Evolutionary conservation across 2,797 vertebrate species (phyloP).

Genomic region (Margarornis squamiger): DNA sequence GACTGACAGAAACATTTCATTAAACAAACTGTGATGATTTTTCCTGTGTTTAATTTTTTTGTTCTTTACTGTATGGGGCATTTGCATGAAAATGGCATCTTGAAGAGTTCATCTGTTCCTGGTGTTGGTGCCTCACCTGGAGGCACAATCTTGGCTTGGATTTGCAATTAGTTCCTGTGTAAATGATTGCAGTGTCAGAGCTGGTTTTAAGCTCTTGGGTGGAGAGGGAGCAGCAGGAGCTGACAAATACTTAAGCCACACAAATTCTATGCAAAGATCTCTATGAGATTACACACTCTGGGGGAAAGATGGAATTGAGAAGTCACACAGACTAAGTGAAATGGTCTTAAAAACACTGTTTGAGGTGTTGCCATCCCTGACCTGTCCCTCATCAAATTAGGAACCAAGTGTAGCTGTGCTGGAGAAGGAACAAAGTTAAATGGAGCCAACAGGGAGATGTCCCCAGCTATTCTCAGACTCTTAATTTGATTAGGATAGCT

Average conservation of each 20-base stretch:
- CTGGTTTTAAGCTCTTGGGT: neutral
- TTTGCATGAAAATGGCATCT: neutral
- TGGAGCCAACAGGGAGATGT: neutral
- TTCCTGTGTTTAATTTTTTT: neutral
- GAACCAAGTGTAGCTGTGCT: neutral
- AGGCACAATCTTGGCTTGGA: neutral
- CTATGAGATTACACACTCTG: neutral
- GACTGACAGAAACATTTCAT: neutral
- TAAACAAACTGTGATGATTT: neutral
- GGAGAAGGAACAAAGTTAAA: neutral
- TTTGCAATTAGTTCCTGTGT: neutral
- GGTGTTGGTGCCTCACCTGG: neutral
- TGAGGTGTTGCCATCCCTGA: neutral
- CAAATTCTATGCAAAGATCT: neutral
- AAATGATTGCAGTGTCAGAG: neutral
- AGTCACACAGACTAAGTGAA: neutral
- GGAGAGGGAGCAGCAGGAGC: neutral
- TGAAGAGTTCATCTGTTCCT: neutral
- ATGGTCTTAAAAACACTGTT: neutral
- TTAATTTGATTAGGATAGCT: neutral
- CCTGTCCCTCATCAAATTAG: neutral
- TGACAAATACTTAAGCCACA: neutral
- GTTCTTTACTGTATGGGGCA: neutral
- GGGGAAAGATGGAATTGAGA: neutral
- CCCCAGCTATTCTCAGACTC: neutral